Evolutionary conservation across 1,140 invertebrate species (phyloP).

Genomic region (Gryllus bimaculatus): DNA sequence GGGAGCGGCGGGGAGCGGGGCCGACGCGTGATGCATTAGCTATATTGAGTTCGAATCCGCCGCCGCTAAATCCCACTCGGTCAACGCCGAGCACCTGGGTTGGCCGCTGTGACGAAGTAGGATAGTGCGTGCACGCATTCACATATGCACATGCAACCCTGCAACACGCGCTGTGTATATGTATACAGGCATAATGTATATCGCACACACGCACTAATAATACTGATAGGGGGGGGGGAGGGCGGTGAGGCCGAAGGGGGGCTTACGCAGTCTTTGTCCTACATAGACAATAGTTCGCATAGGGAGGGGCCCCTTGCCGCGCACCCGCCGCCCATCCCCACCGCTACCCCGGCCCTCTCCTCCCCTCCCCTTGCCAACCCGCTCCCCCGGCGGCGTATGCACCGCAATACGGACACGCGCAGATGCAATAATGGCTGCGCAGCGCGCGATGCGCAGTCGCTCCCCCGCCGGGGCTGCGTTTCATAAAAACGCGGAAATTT

Average conservation of each 20-base stretch:
- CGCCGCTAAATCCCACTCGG: background rate
- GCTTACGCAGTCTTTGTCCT: background rate
- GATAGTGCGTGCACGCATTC: background rate
- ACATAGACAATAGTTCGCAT: constrained; percentile 1
- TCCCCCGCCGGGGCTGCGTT: background rate
- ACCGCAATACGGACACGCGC: background rate
- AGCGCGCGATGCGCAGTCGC: background rate
- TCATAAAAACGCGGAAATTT: constrained; percentile 1
- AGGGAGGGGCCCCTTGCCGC: background rate
- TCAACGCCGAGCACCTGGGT: background rate
- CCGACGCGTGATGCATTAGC: background rate
- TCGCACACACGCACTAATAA: constrained; percentile 1
- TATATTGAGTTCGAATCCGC: background rate
- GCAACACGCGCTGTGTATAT: background rate
- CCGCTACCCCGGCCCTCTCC: no score
- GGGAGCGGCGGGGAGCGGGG: background rate
- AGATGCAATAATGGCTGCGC: background rate
- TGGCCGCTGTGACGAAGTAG: background rate
- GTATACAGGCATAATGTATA: background rate
- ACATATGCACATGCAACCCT: background rate
- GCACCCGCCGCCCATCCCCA: background rate
- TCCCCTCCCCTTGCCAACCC: background rate
- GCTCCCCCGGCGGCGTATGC: background rate
- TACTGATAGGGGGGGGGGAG: background rate
- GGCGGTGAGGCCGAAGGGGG: background rate